Evolutionary conservation across 2,797 vertebrate genomes (phyloP).

Genomic region (Microctenopoma lineatum): DNA sequence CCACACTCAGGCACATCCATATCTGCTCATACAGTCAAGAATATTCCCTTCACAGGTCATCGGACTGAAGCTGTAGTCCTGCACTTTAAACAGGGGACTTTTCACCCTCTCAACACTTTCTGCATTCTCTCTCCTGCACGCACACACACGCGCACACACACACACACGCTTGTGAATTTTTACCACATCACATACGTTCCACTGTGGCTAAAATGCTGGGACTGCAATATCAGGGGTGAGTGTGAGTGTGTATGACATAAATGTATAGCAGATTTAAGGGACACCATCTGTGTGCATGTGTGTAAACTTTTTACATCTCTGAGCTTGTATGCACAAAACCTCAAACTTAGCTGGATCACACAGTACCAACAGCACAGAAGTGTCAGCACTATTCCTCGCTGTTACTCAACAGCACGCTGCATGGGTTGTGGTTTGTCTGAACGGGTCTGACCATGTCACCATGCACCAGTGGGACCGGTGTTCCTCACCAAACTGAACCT

Average conservation of each 20-base stretch:
- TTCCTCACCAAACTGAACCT: conserved; percentile 64
- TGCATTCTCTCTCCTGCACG: conserved; percentile 52
- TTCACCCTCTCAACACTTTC: conserved; percentile 62
- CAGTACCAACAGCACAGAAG: conserved; percentile 73
- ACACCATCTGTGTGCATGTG: conserved; percentile 33
- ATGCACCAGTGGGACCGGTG: conserved; percentile 65
- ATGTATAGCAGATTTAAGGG: conserved; percentile 44
- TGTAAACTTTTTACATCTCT: conserved; percentile 24
- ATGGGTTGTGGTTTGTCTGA: conserved; percentile 83
- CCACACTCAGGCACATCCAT: conserved; percentile 60
- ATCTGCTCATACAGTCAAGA: conserved; percentile 62
- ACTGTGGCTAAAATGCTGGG: conserved; percentile 53
- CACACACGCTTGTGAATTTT: conserved; percentile 59
- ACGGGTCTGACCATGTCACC: conserved; percentile 57
- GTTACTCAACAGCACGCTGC: conserved; percentile 74
- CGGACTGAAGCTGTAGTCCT: conserved; percentile 61
- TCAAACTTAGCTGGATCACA: conserved; percentile 66
- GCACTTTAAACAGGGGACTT: conserved; percentile 61
- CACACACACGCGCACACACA: conserved; percentile 15
- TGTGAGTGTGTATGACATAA: conserved; percentile 56
- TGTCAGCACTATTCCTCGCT: conserved; percentile 75
- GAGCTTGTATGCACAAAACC: conserved; percentile 53
- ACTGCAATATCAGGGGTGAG: conserved; percentile 61
- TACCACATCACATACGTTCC: conserved; percentile 72
- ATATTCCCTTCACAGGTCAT: conserved; percentile 78